phyloP scores from a whole-genome alignment of 2,888 invertebrate genomes.

The Mimas tiliae region DNA sequence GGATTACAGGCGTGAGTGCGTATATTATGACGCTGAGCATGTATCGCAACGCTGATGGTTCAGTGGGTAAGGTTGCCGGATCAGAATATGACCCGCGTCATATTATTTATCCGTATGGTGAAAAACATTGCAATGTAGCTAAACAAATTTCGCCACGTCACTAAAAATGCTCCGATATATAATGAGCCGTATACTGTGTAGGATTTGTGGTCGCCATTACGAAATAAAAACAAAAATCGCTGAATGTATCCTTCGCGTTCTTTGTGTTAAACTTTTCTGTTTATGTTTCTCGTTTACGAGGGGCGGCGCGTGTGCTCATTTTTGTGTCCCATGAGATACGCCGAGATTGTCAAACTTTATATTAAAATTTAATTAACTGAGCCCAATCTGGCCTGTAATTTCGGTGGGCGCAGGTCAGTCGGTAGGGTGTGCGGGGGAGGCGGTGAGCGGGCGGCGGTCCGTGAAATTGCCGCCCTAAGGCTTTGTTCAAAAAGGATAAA shows the following conservation, averaged over 20 bases:
- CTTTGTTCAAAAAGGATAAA: not conserved
- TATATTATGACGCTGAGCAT: no score
- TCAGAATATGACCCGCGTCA: no score
- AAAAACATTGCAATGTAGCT: no score
- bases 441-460: conserved; percentile 27
- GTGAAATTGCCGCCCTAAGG: conserved; percentile 44
- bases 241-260: not conserved
- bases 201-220: no score
- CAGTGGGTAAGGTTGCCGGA: no score
- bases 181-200: no score
- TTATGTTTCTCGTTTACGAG: conserved; percentile 7
- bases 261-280: not conserved
- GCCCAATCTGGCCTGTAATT: conserved; percentile 22
- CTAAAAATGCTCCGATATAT: no score
- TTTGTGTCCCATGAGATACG: conserved; percentile 19
- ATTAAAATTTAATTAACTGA: conserved; percentile 24
- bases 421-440: conserved; percentile 21
- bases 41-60: no score
- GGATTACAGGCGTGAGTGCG: no score
- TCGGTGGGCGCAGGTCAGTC: conserved; percentile 16
- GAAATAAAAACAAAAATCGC: not conserved
- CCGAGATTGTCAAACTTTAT: conserved; percentile 21
- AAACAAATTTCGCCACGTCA: no score
- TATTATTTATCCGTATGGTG: no score
- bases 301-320: conserved; percentile 4